Conservation (phyloP, 2,797 vertebrate species). For the Pelodytes ibericus region DNA sequence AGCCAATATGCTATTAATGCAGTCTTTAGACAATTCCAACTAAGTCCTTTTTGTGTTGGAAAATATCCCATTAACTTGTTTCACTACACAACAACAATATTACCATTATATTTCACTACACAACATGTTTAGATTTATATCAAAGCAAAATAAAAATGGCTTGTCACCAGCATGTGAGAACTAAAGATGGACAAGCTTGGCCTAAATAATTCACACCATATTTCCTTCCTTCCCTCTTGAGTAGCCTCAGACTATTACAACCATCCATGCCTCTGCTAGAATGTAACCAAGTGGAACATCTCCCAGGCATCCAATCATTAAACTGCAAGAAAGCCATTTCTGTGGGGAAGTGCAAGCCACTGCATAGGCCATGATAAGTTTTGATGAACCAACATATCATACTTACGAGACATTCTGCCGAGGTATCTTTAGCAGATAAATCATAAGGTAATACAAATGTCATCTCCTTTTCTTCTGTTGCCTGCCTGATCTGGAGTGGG, state of each 20-base stretch:
- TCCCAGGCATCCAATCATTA: background rate
- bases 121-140: slow-evolving; percentile 4
- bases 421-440: background rate
- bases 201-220: background rate
- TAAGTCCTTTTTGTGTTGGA: background rate
- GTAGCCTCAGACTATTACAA: background rate
- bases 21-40: too few relatives aligned
- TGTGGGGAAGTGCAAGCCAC: background rate
- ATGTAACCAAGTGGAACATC: background rate
- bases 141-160: background rate
- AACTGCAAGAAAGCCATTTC: background rate
- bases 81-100: background rate
- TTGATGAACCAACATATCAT: background rate
- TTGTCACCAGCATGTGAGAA: background rate
- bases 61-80: background rate
- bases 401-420: background rate
- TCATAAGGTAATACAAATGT: background rate
- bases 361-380: background rate
- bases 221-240: background rate
- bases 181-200: background rate
- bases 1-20: too few relatives aligned
- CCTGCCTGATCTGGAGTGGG: background rate
- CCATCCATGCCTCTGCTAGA: background rate
- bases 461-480: background rate
- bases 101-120: background rate